Evolutionary conservation across 2,113 vertebrate genomes (phyloP).

Genomic region (Eurypyga helias): DNA sequence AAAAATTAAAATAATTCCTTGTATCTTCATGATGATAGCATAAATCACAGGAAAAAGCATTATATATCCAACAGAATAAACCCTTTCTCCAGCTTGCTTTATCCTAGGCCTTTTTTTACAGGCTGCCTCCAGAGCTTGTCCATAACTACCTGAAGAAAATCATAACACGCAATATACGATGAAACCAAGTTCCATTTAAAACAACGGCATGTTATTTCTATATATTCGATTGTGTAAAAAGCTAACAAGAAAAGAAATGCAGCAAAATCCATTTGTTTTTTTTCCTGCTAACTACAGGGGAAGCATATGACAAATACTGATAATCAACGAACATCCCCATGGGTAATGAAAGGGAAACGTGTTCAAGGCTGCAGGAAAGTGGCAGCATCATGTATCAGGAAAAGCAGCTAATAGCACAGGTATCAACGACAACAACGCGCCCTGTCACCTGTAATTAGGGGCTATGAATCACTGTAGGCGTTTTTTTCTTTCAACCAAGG

Average conservation of each 20-base stretch:
- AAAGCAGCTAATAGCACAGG: neutral
- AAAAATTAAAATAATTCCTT: neutral
- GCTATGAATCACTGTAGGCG: rapidly evolving
- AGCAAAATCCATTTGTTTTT: neutral
- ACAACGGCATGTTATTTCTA: neutral
- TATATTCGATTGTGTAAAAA: neutral
- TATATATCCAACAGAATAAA: neutral
- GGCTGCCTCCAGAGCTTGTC: neutral
- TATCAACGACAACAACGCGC: rapidly evolving
- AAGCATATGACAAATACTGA: neutral
- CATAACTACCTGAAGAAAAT: neutral
- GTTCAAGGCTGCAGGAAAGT: neutral
- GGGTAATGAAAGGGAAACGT: neutral
- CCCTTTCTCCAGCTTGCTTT: neutral
- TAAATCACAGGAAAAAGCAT: neutral
- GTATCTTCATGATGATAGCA: neutral
- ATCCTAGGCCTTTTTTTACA: neutral
- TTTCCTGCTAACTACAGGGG: neutral
- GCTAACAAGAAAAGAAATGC: neutral
- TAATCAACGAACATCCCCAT: neutral
- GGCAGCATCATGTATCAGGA: neutral
- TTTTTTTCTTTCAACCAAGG: neutral
- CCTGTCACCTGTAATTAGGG: neutral
- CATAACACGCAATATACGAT: neutral
- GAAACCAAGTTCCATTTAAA: neutral